Conservation (phyloP, 2,888 invertebrate genomes). For the Rhopalosiphum nymphaeae region DNA sequence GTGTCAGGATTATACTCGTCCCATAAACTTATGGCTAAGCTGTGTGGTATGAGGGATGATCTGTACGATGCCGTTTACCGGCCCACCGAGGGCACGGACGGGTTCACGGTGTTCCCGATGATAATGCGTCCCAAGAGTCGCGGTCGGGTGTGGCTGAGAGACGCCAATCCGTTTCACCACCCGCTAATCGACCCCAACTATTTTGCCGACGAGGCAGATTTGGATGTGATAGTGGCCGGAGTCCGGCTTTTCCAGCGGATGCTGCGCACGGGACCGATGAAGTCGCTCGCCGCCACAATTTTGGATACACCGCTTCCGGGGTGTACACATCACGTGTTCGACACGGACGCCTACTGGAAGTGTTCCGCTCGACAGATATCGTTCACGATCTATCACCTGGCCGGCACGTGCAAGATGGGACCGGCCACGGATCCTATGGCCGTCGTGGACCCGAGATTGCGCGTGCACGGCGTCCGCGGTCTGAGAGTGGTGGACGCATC, state of each 20-base stretch:
- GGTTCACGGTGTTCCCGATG: slow-evolving; percentile 76
- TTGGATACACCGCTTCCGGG: slow-evolving; percentile 74
- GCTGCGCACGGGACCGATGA: slow-evolving; percentile 75
- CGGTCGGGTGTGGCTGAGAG: slow-evolving; percentile 77
- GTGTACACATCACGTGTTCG: slow-evolving; percentile 73
- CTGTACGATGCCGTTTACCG: slow-evolving; percentile 71
- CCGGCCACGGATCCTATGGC: slow-evolving; percentile 72
- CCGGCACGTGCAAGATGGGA: slow-evolving; percentile 75
- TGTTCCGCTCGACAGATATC: slow-evolving; percentile 75
- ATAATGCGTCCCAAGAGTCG: slow-evolving; percentile 78
- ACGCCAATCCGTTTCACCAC: slow-evolving; percentile 76
- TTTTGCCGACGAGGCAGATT: slow-evolving; percentile 75
- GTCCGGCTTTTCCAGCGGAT: slow-evolving; percentile 75
- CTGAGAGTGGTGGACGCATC: slow-evolving; percentile 80
- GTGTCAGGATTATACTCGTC: slow-evolving; percentile 73
- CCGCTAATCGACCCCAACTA: slow-evolving; percentile 81
- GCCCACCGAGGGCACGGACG: slow-evolving; percentile 71
- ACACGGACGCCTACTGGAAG: slow-evolving; percentile 78
- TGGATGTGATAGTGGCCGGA: slow-evolving; percentile 75
- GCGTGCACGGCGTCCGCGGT: slow-evolving; percentile 75
- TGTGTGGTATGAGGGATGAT: slow-evolving; percentile 72
- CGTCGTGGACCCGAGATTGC: slow-evolving; percentile 75
- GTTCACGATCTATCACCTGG: slow-evolving; percentile 78
- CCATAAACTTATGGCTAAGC: slow-evolving; percentile 72
- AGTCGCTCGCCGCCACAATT: slow-evolving; percentile 74